These are phyloP conservation scores for Sapajus apella DNA, from an alignment of 2,113 vertebrate genomes.

Conservation along the genomic window DNA sequence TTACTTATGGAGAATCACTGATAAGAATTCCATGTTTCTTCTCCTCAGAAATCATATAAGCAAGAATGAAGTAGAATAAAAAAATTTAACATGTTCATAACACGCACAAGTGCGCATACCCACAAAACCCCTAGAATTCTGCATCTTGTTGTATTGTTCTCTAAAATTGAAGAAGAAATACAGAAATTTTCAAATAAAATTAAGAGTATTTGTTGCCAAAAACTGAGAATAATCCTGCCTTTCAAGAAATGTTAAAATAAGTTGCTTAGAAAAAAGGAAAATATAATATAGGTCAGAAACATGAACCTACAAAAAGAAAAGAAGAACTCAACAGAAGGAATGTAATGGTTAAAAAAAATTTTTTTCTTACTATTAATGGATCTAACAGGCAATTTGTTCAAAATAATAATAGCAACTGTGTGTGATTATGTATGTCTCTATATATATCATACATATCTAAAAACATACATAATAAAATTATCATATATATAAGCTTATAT, in stretches of 20 bases:
- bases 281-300: neutral
- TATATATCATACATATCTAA: neutral
- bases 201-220: neutral
- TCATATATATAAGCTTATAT: neutral
- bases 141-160: neutral
- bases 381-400: neutral
- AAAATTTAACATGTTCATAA: too few species aligned
- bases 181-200: neutral
- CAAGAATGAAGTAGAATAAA: neutral
- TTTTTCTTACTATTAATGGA: neutral
- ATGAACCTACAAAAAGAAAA: neutral
- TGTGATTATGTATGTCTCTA: neutral
- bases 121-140: neutral
- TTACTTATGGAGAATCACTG: neutral
- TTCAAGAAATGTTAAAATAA: neutral
- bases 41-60: neutral
- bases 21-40: neutral
- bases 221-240: neutral
- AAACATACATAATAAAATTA: neutral
- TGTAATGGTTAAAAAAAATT: neutral
- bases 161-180: neutral
- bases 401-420: neutral
- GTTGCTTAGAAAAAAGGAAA: neutral
- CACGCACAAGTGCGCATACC: too few species aligned
- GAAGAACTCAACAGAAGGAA: neutral